Conservation (phyloP, 2,113 vertebrate species). For the Ursus arctos region DNA sequence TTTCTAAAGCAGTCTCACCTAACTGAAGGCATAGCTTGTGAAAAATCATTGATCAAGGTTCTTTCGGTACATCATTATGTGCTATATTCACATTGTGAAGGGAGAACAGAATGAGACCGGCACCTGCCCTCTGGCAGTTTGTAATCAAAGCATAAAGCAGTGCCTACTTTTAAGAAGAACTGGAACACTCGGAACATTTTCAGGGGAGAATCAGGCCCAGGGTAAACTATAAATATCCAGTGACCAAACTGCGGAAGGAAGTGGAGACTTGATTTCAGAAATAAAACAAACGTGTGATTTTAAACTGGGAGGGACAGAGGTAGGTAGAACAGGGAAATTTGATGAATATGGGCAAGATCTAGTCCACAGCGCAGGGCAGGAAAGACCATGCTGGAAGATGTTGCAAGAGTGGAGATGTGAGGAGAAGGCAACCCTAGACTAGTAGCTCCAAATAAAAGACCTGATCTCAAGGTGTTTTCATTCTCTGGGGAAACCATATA, state of each 20-base stretch:
- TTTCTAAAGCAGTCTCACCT: slow-evolving; percentile 35
- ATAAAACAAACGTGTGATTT: not conserved
- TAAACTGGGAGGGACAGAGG: not conserved
- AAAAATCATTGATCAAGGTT: not conserved
- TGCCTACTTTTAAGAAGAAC: not conserved
- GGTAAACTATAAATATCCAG: not conserved
- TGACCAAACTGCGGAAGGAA: not conserved
- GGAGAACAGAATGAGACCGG: not conserved
- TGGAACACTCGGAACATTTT: not conserved
- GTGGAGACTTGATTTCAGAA: not conserved
- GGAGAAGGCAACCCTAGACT: not conserved
- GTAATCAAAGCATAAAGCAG: slow-evolving; percentile 47
- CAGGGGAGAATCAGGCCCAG: slow-evolving; percentile 14
- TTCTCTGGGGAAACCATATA: not conserved
- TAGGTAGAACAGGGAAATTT: not conserved
- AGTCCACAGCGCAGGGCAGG: not conserved
- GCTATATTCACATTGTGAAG: not conserved
- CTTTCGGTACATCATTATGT: not conserved
- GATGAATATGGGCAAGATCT: not conserved
- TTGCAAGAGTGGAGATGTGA: not conserved
- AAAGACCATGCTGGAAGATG: not conserved
- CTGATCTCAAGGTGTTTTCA: not conserved
- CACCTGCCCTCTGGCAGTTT: slow-evolving; percentile 8
- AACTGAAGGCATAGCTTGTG: not conserved
- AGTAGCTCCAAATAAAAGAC: not conserved